Evolutionary conservation across 2,888 invertebrate genomes (phyloP).

Genomic region (Pseudococcus longispinus): DNA sequence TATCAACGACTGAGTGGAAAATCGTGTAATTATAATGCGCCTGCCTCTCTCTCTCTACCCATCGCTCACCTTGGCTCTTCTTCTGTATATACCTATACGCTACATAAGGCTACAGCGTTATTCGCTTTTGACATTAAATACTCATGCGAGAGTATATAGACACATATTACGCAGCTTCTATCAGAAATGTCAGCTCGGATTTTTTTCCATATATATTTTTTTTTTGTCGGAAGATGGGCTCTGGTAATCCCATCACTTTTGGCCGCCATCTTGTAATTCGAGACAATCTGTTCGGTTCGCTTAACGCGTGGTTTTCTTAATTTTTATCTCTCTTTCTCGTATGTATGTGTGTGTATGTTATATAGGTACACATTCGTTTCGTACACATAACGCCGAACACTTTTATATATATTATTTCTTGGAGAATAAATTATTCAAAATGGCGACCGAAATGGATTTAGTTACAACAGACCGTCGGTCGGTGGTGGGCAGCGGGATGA

Average conservation of each 20-base stretch:
- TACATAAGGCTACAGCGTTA: background rate
- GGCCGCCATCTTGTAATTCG: slow-evolving; percentile 55
- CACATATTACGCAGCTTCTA: slow-evolving; percentile 53
- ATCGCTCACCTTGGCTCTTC: background rate
- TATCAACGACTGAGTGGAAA: slow-evolving; percentile 52
- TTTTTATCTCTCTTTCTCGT: slow-evolving; percentile 44
- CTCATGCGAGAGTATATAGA: slow-evolving; percentile 51
- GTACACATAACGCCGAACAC: slow-evolving; percentile 26
- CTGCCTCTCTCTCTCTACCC: slow-evolving; percentile 6
- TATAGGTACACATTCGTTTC: background rate
- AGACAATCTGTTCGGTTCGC: slow-evolving; percentile 56
- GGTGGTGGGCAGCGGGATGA: slow-evolving; percentile 3
- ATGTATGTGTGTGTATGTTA: background rate
- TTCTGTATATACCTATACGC: too few relatives aligned
- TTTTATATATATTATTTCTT: slow-evolving; percentile 36
- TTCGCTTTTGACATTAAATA: slow-evolving; percentile 53
- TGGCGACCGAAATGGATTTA: slow-evolving; percentile 53
- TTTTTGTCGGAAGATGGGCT: slow-evolving; percentile 47
- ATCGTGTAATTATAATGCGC: slow-evolving; percentile 55
- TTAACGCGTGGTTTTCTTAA: slow-evolving; percentile 54
- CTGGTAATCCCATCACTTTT: slow-evolving; percentile 55
- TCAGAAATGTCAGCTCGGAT: slow-evolving; percentile 55
- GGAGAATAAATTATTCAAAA: slow-evolving; percentile 50
- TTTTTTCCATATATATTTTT: slow-evolving; percentile 41
- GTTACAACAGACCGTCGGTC: slow-evolving; percentile 38